Base-by-base conservation (phyloP, 2,113 vertebrate genomes). In the Dascyllus trimaculatus region DNA sequence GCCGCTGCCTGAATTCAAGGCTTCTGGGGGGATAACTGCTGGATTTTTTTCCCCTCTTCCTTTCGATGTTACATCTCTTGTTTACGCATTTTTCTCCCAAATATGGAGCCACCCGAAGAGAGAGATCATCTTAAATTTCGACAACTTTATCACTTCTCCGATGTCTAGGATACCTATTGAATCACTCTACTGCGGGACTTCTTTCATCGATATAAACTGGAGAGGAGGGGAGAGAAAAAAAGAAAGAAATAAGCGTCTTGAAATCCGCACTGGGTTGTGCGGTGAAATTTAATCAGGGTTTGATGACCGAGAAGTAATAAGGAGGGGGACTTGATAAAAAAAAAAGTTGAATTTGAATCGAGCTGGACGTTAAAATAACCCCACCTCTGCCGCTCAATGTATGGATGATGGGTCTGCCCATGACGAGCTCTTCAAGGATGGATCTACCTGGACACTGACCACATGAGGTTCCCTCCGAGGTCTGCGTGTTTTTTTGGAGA, bases 181-280 rank as follows among this genome's bases (percentile, higher is more conserved):
- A 48, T 67, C 53, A n/a, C 46, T 58, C 2, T 65, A 46, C 71
- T 63, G 74, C 63, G 29, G 70, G 78, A 78, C 87, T 76, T 70
- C 17, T 78, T 65, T 52, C 70, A 51, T 72, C 63, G 52, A 75
- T 7, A 35, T 46, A 46, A 58, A 45, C 59, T 51, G 51, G 65
- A 25, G 60, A 66, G 78, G 32, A 35, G 32, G 9, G 7, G 32
- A 7, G 32, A 1, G 32, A 35, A 1, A 35, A 35, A 74, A 75
- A 72, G 26, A 85, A 29, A 6, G 71, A 86, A 84, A 89, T 80
- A 81, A 85, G 82, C 92, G 91, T 92, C 89, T 91, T 93, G 95
- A 90, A 90, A 95, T 96, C 96, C 96, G 96, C 96, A 98, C 96
- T 95, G 96, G 95, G 93, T 93, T 98, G 96, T 97, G 97, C 96